Base-by-base conservation (phyloP, 2,888 invertebrate genomes). In the Polydrusus tereticollis region DNA sequence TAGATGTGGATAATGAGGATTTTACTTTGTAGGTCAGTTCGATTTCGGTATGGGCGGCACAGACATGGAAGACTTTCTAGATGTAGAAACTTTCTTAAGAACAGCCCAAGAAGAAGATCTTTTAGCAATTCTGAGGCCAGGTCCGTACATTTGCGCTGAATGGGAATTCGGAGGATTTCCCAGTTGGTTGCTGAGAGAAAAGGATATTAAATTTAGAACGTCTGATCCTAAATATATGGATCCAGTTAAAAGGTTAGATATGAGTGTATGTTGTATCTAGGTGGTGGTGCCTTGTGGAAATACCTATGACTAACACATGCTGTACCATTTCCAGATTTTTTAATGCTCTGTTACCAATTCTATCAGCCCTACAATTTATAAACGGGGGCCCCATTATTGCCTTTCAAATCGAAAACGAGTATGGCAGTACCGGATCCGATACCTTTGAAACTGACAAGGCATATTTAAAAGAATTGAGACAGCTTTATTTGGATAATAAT, bases 131-230 rank as follows among this genome's bases (percentile, higher is more conserved):
- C 85, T 97, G 0, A 87, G 97, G 21, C 93, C 95, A 0, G 97
- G 97, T 0, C 97, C 97, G 0, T 98, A 94, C 80, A 96, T 97
- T 77, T 96, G 96, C 84, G 95, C 94, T 14, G 97, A 98, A 87
- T 91, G 96, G 86, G 97, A 97, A 72, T 86, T 84, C 72, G 86
- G 86, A 7, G 86, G 86, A 3, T 77, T 86, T 18, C 85, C 85
- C 3, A 82, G 81, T 71, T 83, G 83, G 83, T 65, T 83, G 21
- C 65, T 82, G 36, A 75, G 86, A 36, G 87, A 88, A 74, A 85
- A 86, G 0, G 81, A 86, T 23, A 88, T 90, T 81, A 85, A 86
- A 78, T 72, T 86, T 2, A 77, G 87, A 66, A 86, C 85, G 7
- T 80, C 77, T 12, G 81, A 84, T 64, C 72, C 76, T 1, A 77